phyloP scores from a whole-genome alignment of 2,113 vertebrate species.

The Semnopithecus entellus region DNA sequence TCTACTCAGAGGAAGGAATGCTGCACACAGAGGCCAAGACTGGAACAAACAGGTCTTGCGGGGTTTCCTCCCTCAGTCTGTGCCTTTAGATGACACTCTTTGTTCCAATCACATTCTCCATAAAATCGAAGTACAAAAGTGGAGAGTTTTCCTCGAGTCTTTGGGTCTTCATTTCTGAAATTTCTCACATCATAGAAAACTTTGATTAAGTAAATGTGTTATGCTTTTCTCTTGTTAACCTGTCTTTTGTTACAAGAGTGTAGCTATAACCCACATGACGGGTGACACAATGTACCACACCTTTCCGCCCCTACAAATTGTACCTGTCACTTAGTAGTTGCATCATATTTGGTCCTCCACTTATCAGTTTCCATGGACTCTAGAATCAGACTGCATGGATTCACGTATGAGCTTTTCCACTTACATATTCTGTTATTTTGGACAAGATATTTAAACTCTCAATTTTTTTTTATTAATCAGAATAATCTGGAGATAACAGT shows the following conservation, averaged over 20 bases:
- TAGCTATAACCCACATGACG: neutral
- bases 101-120: neutral
- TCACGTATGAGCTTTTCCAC: neutral
- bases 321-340: neutral
- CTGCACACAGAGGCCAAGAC: neutral
- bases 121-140: neutral
- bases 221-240: neutral
- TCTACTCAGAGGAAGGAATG: neutral
- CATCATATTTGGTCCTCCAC: neutral
- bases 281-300: neutral
- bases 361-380: neutral
- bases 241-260: neutral
- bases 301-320: neutral
- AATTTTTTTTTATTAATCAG: neutral
- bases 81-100: neutral
- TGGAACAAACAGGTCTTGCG: neutral
- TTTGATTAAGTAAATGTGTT: neutral
- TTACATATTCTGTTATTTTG: neutral
- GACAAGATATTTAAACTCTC: neutral
- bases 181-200: neutral
- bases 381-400: neutral
- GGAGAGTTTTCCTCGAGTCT: neutral
- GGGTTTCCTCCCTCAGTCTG: too few relatives aligned
- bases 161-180: neutral
- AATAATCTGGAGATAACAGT: neutral